A percentile compares a stretch with the other conserved stretches of the same genome.
Evolutionary conservation across 2,888 invertebrate genomes (phyloP).

Genomic region (Euclidia mi): DNA sequence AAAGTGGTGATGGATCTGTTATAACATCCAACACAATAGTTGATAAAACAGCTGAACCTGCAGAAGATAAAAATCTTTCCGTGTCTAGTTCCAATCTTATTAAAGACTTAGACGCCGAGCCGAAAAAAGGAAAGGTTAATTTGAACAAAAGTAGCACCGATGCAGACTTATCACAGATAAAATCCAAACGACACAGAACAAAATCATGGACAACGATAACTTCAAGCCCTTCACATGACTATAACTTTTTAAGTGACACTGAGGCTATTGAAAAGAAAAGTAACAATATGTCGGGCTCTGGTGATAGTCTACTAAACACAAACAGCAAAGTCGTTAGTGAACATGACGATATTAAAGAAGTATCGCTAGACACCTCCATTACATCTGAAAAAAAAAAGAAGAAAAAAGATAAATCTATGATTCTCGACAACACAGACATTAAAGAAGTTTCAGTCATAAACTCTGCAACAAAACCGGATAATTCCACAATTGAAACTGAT

Average conservation of each 20-base stretch:
- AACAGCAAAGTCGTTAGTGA: conserved; percentile 17
- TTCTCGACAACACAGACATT: conserved; percentile 20
- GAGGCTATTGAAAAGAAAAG: conserved; percentile 63
- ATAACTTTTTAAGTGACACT: conserved; percentile 71
- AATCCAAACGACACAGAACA: conserved; percentile 71
- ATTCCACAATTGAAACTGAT: neutral
- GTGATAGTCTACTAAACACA: conserved; percentile 38
- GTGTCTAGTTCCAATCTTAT: conserved; percentile 61
- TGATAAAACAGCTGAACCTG: conserved; percentile 8
- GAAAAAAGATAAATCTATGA: conserved; percentile 29
- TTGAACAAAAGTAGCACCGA: conserved; percentile 72
- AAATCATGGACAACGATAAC: conserved; percentile 74
- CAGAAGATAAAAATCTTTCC: conserved; percentile 52
- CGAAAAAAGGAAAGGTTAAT: conserved; percentile 46
- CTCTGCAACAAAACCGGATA: conserved; percentile 10
- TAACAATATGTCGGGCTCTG: conserved; percentile 33
- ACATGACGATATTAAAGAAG: conserved; percentile 10
- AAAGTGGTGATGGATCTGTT: conserved; percentile 2
- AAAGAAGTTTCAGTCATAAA: conserved; percentile 18
- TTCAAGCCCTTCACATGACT: conserved; percentile 47
- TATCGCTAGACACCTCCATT: conserved; percentile 24
- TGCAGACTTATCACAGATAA: conserved; percentile 51
- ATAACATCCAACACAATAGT: conserved; percentile 5
- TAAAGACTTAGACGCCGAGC: conserved; percentile 58
- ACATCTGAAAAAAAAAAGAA: conserved; percentile 44